Percentiles rank a stretch among this genome's conserved stretches.
Evolutionary conservation across 2,888 invertebrate species (phyloP).

Genomic region (Hirtodrosophila confusa): DNA sequence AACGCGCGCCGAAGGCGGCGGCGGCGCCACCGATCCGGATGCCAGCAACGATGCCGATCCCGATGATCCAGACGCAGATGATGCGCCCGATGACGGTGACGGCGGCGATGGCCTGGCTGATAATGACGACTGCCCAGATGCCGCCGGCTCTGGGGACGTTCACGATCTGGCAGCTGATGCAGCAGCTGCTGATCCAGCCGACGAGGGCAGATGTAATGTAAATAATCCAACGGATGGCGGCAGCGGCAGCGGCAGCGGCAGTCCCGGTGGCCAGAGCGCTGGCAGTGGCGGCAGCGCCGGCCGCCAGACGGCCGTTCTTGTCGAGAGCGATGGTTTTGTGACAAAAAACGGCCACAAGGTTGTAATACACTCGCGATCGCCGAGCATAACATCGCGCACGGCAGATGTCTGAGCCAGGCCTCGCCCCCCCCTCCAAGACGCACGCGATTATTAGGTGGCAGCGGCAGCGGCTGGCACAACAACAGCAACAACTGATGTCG

Average conservation of each 20-base stretch:
- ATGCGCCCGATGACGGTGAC: slow-evolving; percentile 82
- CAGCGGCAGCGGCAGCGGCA: slow-evolving; percentile 54
- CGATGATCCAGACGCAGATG: slow-evolving; percentile 74
- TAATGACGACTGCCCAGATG: slow-evolving; percentile 29
- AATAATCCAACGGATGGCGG: slow-evolving; percentile 69
- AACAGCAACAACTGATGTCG: slow-evolving; percentile 49
- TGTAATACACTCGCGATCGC: slow-evolving; percentile 94
- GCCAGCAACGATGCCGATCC: slow-evolving; percentile 80
- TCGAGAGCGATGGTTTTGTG: slow-evolving; percentile 92
- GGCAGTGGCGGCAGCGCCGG: slow-evolving; percentile 76
- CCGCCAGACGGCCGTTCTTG: slow-evolving; percentile 93
- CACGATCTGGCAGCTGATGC: slow-evolving; percentile 64
- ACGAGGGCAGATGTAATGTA: slow-evolving; percentile 47
- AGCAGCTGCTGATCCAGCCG: slow-evolving; percentile 29
- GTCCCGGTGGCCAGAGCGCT: slow-evolving; percentile 86
- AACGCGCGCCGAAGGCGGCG: slow-evolving; percentile 87
- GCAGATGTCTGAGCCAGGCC: slow-evolving; percentile 94
- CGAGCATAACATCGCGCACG: slow-evolving; percentile 92
- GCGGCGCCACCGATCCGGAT: slow-evolving; percentile 84
- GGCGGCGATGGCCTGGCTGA: neutral
- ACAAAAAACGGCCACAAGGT: slow-evolving; percentile 95
- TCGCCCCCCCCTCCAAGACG: slow-evolving; percentile 89
- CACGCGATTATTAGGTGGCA: slow-evolving; percentile 83
- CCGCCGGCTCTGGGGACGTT: slow-evolving; percentile 59
- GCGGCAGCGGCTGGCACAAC: slow-evolving; percentile 34